Base-by-base conservation (phyloP, 2,888 invertebrate genomes). In the Acheta domesticus region DNA sequence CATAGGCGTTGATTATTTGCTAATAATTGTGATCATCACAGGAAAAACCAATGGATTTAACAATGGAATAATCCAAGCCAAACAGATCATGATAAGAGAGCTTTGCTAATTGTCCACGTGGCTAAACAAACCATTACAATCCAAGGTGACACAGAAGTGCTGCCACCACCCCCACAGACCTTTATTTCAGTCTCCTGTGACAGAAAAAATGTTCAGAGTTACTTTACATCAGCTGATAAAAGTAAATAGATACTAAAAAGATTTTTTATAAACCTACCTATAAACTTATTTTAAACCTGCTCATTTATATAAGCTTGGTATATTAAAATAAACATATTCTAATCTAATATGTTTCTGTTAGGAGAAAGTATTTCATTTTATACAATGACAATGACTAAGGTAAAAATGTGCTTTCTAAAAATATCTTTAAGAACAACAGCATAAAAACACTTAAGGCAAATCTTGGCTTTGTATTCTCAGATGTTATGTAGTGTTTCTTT, bases 101-200 rank as follows among this genome's bases (percentile, higher is more conserved):
- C 76, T 74, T 23, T 48, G 75, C 79, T 80, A 76, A 80, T 48
- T 36, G 77, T 50, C 81, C 81, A 81, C 62, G 76, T 74, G 23
- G 75, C 50, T 79, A 82, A 78, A 79, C 79, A 80, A 74, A 78
- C 48, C 77, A 79, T 78, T 50, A 80, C 48, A 12, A 80, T 50
- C 76, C 50, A 80, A 48, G 73, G 80, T 19, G 81, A 79, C 76
- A 80, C 78, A 73, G 78, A 76, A 50, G 74, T 23, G 23, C 73
- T 49, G 49, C 82, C 79, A 74, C 82, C 79, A 78, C 81, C 82
- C 78, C 87, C 87, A 83, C 88, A 88, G 78, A 85, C 85, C 82
- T 87, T 87, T 80, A 87, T 88, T 82, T 88, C 88, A 85, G 87
- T 85, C 83, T 88, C 94, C 84, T 84, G 82, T 12, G 79, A 81